These are phyloP conservation scores for Centropristis striata DNA, from an alignment of 2,113 vertebrate genomes.

Conservation along the genomic window DNA sequence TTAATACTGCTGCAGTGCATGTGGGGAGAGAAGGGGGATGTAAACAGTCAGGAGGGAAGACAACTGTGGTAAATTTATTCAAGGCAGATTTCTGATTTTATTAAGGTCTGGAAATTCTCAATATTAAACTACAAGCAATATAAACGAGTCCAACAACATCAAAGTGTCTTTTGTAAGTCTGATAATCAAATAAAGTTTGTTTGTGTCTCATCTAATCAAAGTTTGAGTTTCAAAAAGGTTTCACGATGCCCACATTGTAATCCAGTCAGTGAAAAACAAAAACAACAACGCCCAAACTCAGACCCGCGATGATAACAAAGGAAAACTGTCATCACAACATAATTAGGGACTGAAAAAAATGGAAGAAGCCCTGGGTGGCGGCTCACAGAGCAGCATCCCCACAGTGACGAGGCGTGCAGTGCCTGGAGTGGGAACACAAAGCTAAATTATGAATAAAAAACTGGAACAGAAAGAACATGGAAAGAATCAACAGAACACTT, in stretches of 20 bases:
- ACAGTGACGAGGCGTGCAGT: conserved; percentile 10
- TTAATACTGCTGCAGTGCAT: neutral
- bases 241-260: neutral
- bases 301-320: conserved; percentile 9
- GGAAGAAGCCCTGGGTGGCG: neutral
- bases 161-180: neutral
- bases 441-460: conserved; percentile 19
- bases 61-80: neutral
- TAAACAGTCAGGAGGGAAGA: neutral
- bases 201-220: neutral
- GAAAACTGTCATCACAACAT: conserved; percentile 39
- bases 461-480: neutral
- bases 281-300: conserved; percentile 12
- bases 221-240: neutral
- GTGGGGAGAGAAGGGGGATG: neutral
- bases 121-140: conserved; percentile 7
- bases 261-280: conserved; percentile 11
- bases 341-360: conserved; percentile 42
- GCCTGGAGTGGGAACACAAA: conserved; percentile 21
- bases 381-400: conserved; percentile 30
- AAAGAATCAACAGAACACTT: conserved; percentile 14
- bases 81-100: conserved; percentile 27
- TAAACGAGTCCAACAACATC: neutral
- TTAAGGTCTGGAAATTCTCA: conserved; percentile 8
- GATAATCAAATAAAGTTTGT: conserved; percentile 3